Conservation (phyloP, 1,140 invertebrate genomes). For the Aphaenogaster floridana region DNA sequence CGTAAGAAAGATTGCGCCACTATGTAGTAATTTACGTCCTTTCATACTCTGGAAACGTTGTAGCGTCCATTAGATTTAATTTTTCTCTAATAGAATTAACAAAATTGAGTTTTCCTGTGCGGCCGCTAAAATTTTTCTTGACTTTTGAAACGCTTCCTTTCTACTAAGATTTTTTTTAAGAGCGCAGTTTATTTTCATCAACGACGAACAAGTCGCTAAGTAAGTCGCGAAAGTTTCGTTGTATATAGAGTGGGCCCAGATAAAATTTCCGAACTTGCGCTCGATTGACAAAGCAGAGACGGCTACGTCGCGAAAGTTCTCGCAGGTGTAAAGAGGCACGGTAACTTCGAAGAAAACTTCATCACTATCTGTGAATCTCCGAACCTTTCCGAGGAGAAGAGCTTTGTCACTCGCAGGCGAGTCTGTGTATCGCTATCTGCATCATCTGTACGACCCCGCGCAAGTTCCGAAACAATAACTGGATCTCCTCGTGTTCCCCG, state of each 20-base stretch:
- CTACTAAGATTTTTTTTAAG: background rate
- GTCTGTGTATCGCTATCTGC: slow-evolving; percentile 43
- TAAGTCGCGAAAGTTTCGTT: slow-evolving; percentile 39
- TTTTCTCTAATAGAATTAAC: slow-evolving; percentile 18
- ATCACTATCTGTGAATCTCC: slow-evolving; percentile 38
- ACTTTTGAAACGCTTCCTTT: slow-evolving; percentile 1
- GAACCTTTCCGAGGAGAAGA: background rate
- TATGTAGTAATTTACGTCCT: background rate
- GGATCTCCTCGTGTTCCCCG: slow-evolving; percentile 5
- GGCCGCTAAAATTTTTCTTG: slow-evolving; percentile 3
- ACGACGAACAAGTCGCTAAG: slow-evolving; percentile 33
- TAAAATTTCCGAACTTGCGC: slow-evolving; percentile 47
- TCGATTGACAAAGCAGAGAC: slow-evolving; percentile 58
- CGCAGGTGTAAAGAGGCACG: slow-evolving; percentile 46
- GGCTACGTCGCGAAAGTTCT: slow-evolving; percentile 23
- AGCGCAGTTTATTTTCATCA: slow-evolving; percentile 30
- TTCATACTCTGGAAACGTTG: background rate
- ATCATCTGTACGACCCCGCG: background rate
- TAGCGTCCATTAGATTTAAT: background rate
- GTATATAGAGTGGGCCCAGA: slow-evolving; percentile 32
- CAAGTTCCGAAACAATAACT: slow-evolving; percentile 53
- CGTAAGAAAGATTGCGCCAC: slow-evolving; percentile 30
- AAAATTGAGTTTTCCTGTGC: background rate
- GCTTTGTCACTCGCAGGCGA: slow-evolving; percentile 40
- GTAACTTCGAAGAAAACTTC: slow-evolving; percentile 36